Evolutionary conservation across 2,113 vertebrate genomes (phyloP).

Genomic region (Ovis aries): ARS-UI_Ramb_v3.0 NC_056073.1:25538501-25539000

Average conservation of each 20-base stretch:
- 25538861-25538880: background rate
- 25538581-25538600: background rate
- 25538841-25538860: background rate
- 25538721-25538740: background rate
- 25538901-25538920: background rate
- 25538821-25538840: background rate
- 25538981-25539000: background rate
- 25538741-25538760: background rate
- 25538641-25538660: background rate
- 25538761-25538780: background rate
- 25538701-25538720: background rate
- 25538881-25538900: background rate
- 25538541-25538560: background rate
- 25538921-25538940: background rate
- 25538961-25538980: background rate
- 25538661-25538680: background rate
- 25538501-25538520: background rate
- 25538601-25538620: background rate
- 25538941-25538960: background rate
- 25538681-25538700: background rate
- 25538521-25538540: background rate
- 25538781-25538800: background rate
- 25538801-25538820: background rate
- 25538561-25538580: background rate
- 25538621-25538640: background rate